Evolutionary conservation across 2,797 vertebrate species (phyloP).

Genomic region (Sebastes taczanowskii): DNA sequence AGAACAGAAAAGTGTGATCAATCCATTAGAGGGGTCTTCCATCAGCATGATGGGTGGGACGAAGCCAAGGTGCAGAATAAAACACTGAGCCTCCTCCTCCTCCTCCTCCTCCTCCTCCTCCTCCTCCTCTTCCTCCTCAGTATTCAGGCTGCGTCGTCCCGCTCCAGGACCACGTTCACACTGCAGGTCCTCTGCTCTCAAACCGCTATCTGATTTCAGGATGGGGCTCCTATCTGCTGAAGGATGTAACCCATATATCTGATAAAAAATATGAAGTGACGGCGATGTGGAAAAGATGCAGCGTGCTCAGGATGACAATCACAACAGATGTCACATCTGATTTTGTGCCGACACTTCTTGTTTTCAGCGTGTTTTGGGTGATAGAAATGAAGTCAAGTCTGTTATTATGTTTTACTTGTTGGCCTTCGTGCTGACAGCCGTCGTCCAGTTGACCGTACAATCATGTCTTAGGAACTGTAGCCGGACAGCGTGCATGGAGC

Average conservation of each 20-base stretch:
- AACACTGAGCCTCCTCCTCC: slow-evolving; percentile 16
- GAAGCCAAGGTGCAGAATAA: slow-evolving; percentile 41
- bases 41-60: slow-evolving; percentile 35
- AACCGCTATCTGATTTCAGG: slow-evolving; percentile 22
- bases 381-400: slow-evolving; percentile 2
- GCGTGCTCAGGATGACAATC: slow-evolving; percentile 15
- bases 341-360: not conserved
- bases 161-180: slow-evolving; percentile 26
- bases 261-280: slow-evolving; percentile 14
- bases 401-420: not conserved
- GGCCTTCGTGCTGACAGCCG: not conserved
- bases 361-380: not conserved
- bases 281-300: not conserved
- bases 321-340: slow-evolving; percentile 6
- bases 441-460: not conserved
- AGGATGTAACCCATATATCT: slow-evolving; percentile 12
- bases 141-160: slow-evolving; percentile 26
- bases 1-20: slow-evolving; percentile 45
- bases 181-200: slow-evolving; percentile 29
- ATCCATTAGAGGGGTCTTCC: slow-evolving; percentile 28
- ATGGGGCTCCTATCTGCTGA: slow-evolving; percentile 1
- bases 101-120: not conserved
- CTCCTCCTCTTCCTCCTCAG: slow-evolving; percentile 1
- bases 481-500: not conserved
- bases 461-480: not conserved